Conservation (phyloP, 2,888 invertebrate genomes). For the Eurytoma adleriae region DNA sequence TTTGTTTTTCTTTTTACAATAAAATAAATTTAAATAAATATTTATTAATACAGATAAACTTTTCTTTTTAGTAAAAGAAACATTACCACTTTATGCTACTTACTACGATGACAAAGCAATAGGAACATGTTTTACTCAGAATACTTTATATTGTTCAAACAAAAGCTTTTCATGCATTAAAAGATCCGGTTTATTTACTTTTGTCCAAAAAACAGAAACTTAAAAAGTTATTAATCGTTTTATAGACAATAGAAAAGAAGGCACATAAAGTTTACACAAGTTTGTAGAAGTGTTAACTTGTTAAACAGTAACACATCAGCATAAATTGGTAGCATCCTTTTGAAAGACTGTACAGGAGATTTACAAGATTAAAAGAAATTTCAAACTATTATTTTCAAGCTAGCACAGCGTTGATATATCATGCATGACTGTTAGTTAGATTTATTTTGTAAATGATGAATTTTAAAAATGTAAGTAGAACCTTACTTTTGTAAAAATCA, state of each 20-base stretch:
- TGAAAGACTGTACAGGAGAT: slow-evolving; percentile 4
- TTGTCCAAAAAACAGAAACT: too few relatives aligned
- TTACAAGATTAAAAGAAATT: slow-evolving; percentile 29
- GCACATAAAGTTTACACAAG: slow-evolving; percentile 45
- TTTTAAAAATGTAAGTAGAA: slow-evolving; percentile 16
- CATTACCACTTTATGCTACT: slow-evolving; percentile 53
- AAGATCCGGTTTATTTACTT: slow-evolving; percentile 2
- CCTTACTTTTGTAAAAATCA: neutral
- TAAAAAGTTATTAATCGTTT: slow-evolving; percentile 14
- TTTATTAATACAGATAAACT: slow-evolving; percentile 45
- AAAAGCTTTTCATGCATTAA: slow-evolving; percentile 52
- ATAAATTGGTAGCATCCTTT: slow-evolving; percentile 48
- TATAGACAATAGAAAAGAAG: slow-evolving; percentile 38
- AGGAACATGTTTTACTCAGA: slow-evolving; percentile 45
- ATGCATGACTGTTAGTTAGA: slow-evolving; percentile 49
- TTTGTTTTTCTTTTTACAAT: slow-evolving; percentile 26
- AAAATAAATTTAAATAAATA: slow-evolving; percentile 31
- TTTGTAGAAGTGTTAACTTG: slow-evolving; percentile 18
- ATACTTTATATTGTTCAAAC: slow-evolving; percentile 43
- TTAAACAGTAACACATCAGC: slow-evolving; percentile 40
- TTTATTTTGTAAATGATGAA: slow-evolving; percentile 20
- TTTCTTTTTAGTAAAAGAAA: slow-evolving; percentile 51
- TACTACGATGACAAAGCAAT: slow-evolving; percentile 50
- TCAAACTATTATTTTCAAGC: slow-evolving; percentile 32
- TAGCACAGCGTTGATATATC: slow-evolving; percentile 37